phyloP scores from a whole-genome alignment of 2,113 vertebrate genomes.

The Clarias gariepinus region DNA sequence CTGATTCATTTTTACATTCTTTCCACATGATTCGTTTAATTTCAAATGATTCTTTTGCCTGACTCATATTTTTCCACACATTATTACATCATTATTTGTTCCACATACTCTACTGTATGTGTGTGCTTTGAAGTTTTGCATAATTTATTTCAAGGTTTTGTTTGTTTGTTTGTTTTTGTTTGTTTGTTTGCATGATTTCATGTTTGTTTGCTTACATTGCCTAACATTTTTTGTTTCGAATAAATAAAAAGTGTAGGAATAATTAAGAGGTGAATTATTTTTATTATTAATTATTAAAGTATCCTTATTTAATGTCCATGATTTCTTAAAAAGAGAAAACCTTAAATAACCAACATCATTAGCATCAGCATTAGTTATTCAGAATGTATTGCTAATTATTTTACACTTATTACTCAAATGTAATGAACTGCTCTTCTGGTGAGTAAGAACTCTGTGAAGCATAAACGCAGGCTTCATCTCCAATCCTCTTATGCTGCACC shows the following conservation, averaged over 20 bases:
- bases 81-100: background rate
- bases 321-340: background rate
- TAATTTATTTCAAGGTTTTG: background rate
- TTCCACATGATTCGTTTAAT: background rate
- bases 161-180: background rate
- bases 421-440: slow-evolving; percentile 2
- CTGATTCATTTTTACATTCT: background rate
- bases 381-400: background rate
- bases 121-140: background rate
- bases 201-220: background rate
- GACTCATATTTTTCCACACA: background rate
- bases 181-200: background rate
- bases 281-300: no score
- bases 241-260: background rate
- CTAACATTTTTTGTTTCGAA: background rate
- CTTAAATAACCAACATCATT: background rate
- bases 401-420: background rate
- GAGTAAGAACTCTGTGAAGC: slow-evolving; percentile 50
- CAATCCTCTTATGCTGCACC: slow-evolving; percentile 78
- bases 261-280: background rate
- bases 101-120: background rate
- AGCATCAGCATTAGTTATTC: background rate
- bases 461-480: slow-evolving; percentile 54
- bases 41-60: background rate
- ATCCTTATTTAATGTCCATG: background rate